Conservation (phyloP, 2,888 invertebrate species). For the Caenorhabditis wallacei region DNA sequence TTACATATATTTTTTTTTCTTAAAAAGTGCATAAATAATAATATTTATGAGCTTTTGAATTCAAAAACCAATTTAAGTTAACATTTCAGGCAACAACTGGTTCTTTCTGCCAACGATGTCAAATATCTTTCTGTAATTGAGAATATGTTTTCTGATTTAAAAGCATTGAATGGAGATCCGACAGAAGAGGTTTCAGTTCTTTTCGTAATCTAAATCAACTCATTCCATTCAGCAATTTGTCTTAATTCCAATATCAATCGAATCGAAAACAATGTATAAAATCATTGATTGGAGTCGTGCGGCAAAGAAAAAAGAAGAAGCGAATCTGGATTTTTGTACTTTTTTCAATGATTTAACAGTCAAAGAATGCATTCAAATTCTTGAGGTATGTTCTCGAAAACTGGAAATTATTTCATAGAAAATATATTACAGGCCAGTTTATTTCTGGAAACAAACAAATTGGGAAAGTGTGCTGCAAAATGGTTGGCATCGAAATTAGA, state of each 20-base stretch:
- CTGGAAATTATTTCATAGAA: not conserved
- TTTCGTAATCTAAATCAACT: not conserved
- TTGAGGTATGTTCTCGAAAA: slow-evolving; percentile 28
- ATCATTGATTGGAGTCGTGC: slow-evolving; percentile 60
- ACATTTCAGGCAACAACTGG: slow-evolving; percentile 46
- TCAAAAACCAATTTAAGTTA: too few relatives aligned
- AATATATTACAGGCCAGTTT: slow-evolving; percentile 52
- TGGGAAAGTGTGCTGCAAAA: slow-evolving; percentile 39
- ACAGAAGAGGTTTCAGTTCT: slow-evolving; percentile 17
- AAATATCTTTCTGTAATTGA: slow-evolving; percentile 54
- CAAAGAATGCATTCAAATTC: slow-evolving; percentile 51
- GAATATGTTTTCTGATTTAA: slow-evolving; percentile 56
- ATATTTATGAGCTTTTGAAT: too few relatives aligned
- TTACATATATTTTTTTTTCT: too few relatives aligned
- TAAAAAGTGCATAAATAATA: too few relatives aligned
- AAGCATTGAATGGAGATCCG: slow-evolving; percentile 19
- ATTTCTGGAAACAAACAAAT: slow-evolving; percentile 37
- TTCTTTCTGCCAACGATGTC: slow-evolving; percentile 54
- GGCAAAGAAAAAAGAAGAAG: slow-evolving; percentile 33
- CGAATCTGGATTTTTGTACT: slow-evolving; percentile 13
- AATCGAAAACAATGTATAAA: slow-evolving; percentile 42
- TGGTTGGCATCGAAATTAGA: slow-evolving; percentile 59
- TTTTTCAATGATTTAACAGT: slow-evolving; percentile 40
- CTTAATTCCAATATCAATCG: slow-evolving; percentile 60
- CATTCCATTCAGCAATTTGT: slow-evolving; percentile 33